Base-by-base conservation (phyloP, 2,797 vertebrate species). In the Fundulus diaphanus region DNA sequence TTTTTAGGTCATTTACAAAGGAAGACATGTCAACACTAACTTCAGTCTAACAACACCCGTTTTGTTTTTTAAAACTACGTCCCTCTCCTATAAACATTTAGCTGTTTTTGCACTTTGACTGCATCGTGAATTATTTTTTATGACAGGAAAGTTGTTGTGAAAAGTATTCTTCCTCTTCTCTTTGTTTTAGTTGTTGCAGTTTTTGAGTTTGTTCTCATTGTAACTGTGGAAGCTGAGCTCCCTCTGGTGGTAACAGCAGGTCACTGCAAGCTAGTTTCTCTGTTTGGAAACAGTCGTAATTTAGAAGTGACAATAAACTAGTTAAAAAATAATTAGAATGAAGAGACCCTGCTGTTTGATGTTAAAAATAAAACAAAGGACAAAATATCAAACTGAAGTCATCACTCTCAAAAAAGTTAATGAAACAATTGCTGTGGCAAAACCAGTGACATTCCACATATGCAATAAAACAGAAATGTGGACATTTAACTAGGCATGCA, bases 221-320 rank as follows among this genome's bases (percentile, higher is more conserved):
- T 31, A 18, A 40, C 52, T 13, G 29, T 59, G 35, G 40, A 75
- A 66, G 65, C 37, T 6, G n/a, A 71, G 66, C 79, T 20, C 79
- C 77, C 27, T 46, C 75, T 63, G 15, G 37, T 85, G 86, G 77
- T 67, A 22, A 46, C 6, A 68, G 11, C 18, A 65, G 57, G 56
- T 76, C 59, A 83, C 61, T 85, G 46, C 71, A 73, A 2, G 20
- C 2, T 12, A 6, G 9, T n/a, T 24, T 8, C 49, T 9, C 49
- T 8, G 18, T 8, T 24, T 24, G n/a, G n/a, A 52, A 52, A 22
- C 49, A 52, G 49, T 52, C 49, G 24, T 24, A 24, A 51, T 51
- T 24, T 49, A 7, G 18, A 52, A 51, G 24, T 24, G 24, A 52
- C 22, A 22, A 52, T 52, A 24, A 52, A 24, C 49, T 24, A 7